A percentile compares a stretch with the other conserved stretches of the same genome.
Evolutionary conservation across 2,797 vertebrate genomes (phyloP).

Genomic region (Merluccius polli): DNA sequence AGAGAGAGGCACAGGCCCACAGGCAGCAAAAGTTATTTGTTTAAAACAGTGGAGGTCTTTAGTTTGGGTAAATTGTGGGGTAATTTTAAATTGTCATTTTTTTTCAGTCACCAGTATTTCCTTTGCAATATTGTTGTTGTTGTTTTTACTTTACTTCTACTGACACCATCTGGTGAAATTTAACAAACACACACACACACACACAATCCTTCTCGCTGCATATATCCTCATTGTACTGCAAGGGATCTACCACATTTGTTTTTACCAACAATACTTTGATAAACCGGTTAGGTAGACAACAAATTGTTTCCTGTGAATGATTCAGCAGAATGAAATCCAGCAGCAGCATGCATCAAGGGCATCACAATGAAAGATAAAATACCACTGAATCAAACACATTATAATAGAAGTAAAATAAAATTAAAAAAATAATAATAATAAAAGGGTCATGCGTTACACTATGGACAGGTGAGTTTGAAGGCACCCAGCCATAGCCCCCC

Average conservation of each 20-base stretch:
- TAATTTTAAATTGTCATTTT: background rate
- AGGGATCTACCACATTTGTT: background rate
- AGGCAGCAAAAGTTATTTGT: background rate
- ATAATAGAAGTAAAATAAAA: background rate
- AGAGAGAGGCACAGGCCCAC: background rate
- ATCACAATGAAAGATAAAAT: background rate
- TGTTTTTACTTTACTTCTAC: background rate
- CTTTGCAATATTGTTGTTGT: background rate
- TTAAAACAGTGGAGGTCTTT: background rate
- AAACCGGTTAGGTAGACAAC: background rate
- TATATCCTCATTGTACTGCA: background rate
- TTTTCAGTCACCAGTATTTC: background rate
- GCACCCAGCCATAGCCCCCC: background rate
- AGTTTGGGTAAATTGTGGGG: background rate
- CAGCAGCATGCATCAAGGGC: background rate
- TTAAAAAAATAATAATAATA: background rate
- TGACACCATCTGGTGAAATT: background rate
- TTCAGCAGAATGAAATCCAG: background rate
- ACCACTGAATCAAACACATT: background rate
- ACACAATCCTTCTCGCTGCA: background rate
- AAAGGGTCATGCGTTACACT: background rate
- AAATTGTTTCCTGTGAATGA: background rate
- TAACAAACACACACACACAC: background rate
- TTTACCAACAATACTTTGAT: background rate
- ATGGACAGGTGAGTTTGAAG: background rate